Evolutionary conservation across 2,113 vertebrate genomes (phyloP), one percentile per base, ranked within the genome.

Genomic region (Acanthochromis polyacanthus): DNA sequence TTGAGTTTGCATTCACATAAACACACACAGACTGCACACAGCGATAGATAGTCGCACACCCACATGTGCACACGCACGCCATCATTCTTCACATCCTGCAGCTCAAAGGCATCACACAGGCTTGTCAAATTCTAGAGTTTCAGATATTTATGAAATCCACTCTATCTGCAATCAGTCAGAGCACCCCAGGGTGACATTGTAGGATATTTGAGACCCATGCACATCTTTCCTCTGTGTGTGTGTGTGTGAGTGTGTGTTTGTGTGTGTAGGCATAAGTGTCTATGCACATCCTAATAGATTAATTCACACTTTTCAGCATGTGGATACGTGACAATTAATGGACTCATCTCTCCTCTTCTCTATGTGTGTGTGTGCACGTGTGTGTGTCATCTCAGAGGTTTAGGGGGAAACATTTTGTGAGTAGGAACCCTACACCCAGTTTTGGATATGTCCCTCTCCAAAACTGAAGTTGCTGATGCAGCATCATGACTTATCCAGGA

Each of bases 181-280:
- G 84, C 83, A 85, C 86, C 62, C 83, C 83, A 88, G 92, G 91
- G 93, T 93, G 89, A 94, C 93, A 92, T 92, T 92, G 91, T 86
- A 69, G 70, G 90, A 92, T 91, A 93, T 91, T 82, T 92, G 90
- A 93, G 89, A 89, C 40, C 63, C 30, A 56, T 75, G 71, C 75
- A 82, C 75, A 45, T 71, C 75, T 68, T 60, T 80, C 62, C 53
- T 66, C n/a, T 81, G 56, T 86, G 71, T 84, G 70, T 52, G 46
- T 63, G 73, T 48, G 68, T 40, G 71, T 60, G 46, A 58, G 70
- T 45, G 73, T 48, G 61, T 30, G 52, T 50, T 9, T 58, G 70
- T 45, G 73, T 48, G 61, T 30, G 56, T 45, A 9, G 46, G 20
- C 30, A 63, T 4, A 46, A 23, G 60, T 74, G 55, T 63, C 45